Evolutionary conservation across 1,140 invertebrate genomes (phyloP), one percentile per base, ranked within the genome.

Genomic region (Apocrypta bakeri): DNA sequence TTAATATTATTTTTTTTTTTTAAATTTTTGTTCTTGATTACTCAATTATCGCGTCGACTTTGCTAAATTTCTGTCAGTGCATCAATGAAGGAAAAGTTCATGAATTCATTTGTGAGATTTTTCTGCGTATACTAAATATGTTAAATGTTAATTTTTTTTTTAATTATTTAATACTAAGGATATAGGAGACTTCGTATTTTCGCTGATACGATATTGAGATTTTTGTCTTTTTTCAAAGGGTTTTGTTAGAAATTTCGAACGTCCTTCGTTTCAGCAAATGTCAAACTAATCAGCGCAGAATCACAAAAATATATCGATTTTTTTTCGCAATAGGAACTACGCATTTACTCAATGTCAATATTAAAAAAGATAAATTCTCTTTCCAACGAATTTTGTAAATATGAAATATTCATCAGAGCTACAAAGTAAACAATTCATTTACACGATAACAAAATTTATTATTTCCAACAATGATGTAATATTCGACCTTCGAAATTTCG

Each of bases 401-500:
- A 37, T 37, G 9, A 37, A 37, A 37, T 37, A 37, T 4, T 9
- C 33, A 9, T n/a, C n/a, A n/a, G n/a, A n/a, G n/a, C n/a, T n/a
- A n/a, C n/a, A n/a, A 48, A 48, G 0, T 21, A 17, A 17, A 48
- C 42, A 48, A 48, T 48, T 48, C 14, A 56, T 21, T 17, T n/a
- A 21, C 48, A 56, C 21, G 6, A 56, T 56, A 56, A 56, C 17
- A 56, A 56, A 56, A 56, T n/a, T 6, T 56, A 6, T 21, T 21
- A 56, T 56, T 56, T 3, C 0, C 48, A 48, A 17, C 14, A 17
- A 56, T 21, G 48, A 56, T n/a, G n/a, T 56, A 21, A 56, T 56
- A 56, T 48, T 1, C n/a, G 73, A 75, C n/a, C 31, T 79, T 79
- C 68, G 24, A 40, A 73, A 80, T 27, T 73, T 72, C 69, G 27